These are phyloP conservation scores for Brachymystax lenok DNA, from an alignment of 2,797 vertebrate genomes.

Conservation along the genomic window DNA sequence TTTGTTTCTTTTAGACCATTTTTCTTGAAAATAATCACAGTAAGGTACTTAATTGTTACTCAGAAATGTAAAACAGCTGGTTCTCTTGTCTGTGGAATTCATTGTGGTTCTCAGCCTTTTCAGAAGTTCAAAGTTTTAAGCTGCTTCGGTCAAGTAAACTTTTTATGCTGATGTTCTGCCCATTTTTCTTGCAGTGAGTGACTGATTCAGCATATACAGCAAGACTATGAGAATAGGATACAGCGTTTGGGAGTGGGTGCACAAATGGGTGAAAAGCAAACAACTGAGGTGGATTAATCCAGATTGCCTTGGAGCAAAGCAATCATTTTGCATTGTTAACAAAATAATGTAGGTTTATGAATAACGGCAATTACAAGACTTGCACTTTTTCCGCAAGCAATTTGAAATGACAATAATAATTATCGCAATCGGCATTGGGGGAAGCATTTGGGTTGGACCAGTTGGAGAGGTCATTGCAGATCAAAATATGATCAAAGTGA, in stretches of 20 bases:
- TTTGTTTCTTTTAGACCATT: too few species aligned
- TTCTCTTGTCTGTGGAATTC: neutral
- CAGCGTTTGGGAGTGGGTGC: neutral
- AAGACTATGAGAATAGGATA: neutral
- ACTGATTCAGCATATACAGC: slow-evolving; percentile 33
- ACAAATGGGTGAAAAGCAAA: neutral
- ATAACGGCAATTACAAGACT: slow-evolving; percentile 70
- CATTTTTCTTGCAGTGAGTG: slow-evolving; percentile 10
- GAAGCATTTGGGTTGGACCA: slow-evolving; percentile 31
- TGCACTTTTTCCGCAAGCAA: slow-evolving; percentile 43
- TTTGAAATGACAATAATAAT: slow-evolving; percentile 65
- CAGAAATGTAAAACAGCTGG: too few species aligned
- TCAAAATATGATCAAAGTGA: slow-evolving; percentile 62
- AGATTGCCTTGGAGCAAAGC: slow-evolving; percentile 6
- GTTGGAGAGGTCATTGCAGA: slow-evolving; percentile 38
- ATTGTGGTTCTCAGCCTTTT: neutral
- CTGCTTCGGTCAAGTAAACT: slow-evolving; percentile 34
- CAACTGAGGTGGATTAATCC: neutral
- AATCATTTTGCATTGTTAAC: slow-evolving; percentile 34
- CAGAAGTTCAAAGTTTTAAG: neutral
- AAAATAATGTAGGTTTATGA: slow-evolving; percentile 53
- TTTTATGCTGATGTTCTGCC: slow-evolving; percentile 58
- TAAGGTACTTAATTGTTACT: too few species aligned
- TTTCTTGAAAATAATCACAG: too few species aligned
- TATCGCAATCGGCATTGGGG: slow-evolving; percentile 52